Evolutionary conservation across 2,113 vertebrate genomes (phyloP).

Genomic region (Cercopithecus mona): DNA sequence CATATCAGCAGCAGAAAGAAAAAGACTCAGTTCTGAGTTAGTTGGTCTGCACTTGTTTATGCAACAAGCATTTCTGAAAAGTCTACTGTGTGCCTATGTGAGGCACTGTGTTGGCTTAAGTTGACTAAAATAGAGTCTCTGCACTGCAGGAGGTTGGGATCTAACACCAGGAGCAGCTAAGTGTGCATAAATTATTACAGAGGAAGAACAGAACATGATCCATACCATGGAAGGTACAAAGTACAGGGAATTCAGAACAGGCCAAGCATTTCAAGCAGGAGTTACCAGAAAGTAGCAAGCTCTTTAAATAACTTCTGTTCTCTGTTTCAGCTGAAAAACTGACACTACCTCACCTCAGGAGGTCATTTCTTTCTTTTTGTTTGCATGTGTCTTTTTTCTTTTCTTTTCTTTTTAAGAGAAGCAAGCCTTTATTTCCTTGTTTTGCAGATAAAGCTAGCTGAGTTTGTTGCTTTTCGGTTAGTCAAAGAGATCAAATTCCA

Average conservation of each 20-base stretch:
- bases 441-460: neutral
- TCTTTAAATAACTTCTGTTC: neutral
- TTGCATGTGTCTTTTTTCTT: neutral
- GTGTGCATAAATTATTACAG: neutral
- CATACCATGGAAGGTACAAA: no score
- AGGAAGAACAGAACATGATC: neutral
- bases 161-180: neutral
- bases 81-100: neutral
- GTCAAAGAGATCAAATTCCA: neutral
- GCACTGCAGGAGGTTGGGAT: no score
- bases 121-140: neutral
- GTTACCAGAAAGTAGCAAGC: neutral
- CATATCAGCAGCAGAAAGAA: neutral
- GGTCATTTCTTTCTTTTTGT: neutral
- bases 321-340: neutral
- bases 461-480: neutral
- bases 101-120: neutral
- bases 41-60: neutral
- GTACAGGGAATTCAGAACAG: fast-evolving
- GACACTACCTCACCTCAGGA: neutral
- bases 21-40: neutral
- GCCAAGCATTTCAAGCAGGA: neutral
- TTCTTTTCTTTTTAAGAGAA: neutral
- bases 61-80: neutral
- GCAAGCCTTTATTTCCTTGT: neutral